These are phyloP conservation scores for Timema podura DNA, from an alignment of 2,888 invertebrate species.

Conservation along the genomic window DNA sequence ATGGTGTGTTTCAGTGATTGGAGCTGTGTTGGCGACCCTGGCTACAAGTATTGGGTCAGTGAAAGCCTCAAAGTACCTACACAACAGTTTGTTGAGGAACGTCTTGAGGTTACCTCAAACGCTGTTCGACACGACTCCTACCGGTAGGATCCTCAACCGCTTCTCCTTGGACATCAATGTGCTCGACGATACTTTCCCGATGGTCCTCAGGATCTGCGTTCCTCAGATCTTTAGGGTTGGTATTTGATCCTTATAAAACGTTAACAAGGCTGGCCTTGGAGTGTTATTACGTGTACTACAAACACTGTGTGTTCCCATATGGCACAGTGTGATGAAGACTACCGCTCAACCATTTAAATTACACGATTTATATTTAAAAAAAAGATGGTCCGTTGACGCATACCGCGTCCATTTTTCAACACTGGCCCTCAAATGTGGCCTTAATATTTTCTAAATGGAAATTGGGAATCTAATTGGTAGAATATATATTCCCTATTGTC, in stretches of 20 bases:
- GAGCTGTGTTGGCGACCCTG: constrained; percentile 42
- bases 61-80: constrained; percentile 38
- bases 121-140: constrained; percentile 46
- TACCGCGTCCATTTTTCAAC: too few species aligned
- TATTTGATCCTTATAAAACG: neutral
- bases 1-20: constrained; percentile 32
- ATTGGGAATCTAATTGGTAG: too few species aligned
- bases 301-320: too few species aligned
- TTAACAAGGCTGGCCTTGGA: too few species aligned
- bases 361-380: too few species aligned
- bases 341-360: too few species aligned
- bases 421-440: too few species aligned
- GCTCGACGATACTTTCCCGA: constrained; percentile 41
- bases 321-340: too few species aligned
- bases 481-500: too few species aligned
- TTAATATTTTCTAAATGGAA: too few species aligned
- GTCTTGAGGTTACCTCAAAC: constrained; percentile 40
- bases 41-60: constrained; percentile 45
- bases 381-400: too few species aligned
- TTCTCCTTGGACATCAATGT: constrained; percentile 45
- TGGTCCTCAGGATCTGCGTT: neutral
- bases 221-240: constrained; percentile 10
- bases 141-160: constrained; percentile 45
- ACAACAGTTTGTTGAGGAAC: constrained; percentile 37
- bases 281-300: too few species aligned